A percentile compares a stretch with the other conserved stretches of the same genome.
phyloP scores from a whole-genome alignment of 2,113 vertebrate species.

The Myotis lucifugus region DNA sequence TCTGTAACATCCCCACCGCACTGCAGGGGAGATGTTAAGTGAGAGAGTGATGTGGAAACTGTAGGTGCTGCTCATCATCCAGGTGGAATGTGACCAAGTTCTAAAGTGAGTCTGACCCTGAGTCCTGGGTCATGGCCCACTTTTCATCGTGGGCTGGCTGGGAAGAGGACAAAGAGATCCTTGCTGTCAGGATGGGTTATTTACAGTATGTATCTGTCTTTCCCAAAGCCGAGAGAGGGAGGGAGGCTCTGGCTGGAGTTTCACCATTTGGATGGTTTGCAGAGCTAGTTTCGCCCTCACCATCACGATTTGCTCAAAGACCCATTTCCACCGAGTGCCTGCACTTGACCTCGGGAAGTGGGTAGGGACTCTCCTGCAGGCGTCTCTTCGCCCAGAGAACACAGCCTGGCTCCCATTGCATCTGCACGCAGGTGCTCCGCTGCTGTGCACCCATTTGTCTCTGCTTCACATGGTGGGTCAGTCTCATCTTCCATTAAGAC shows the following conservation, averaged over 20 bases:
- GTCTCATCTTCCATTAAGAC: neutral
- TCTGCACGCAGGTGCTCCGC: neutral
- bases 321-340: neutral
- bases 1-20: neutral
- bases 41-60: neutral
- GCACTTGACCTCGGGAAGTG: neutral
- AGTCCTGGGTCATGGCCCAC: neutral
- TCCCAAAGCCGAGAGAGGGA: neutral
- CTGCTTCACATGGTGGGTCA: neutral
- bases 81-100: neutral
- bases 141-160: neutral
- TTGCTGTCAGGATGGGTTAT: neutral
- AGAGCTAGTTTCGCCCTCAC: neutral
- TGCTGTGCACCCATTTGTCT: neutral
- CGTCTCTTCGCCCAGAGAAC: neutral
- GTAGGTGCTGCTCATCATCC: neutral
- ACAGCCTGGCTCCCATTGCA: rapidly evolving
- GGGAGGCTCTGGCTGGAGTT: neutral
- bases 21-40: neutral
- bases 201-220: neutral
- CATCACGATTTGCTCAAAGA: neutral
- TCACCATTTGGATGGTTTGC: neutral
- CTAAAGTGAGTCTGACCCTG: neutral
- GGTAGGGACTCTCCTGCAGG: neutral
- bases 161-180: neutral